Base-by-base conservation (phyloP, 1,140 invertebrate species). In the Marisa cornuarietis region DNA sequence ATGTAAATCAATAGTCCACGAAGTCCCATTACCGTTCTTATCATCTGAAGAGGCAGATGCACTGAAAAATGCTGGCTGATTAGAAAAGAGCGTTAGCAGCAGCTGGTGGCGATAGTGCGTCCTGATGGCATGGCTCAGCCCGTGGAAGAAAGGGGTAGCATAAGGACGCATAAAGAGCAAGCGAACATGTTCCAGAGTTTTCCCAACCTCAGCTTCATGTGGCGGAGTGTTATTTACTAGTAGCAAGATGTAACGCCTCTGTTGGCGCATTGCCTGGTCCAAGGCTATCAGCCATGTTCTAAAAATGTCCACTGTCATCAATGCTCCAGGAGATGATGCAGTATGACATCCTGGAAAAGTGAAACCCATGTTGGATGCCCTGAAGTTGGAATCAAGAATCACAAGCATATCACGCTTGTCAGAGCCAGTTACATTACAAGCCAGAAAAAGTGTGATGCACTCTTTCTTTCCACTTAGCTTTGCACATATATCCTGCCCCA, bases 91-190 rank as follows among this genome's bases (percentile, higher is more conserved):
- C n/a, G 69, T 77, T 8, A 77, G 49, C 22, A 77, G 42, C n/a
- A 77, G 52, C 49, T 77, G 76, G 42, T 77, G 65, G 42, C 76
- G 76, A 65, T 77, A 77, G 51, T 77, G 76, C 1, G 76, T n/a
- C 9, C 65, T 63, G 18, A 77, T 51, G 26, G 63, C 68, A 65
- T 77, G 68, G 63, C 65, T 68, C 51, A 69, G 65, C 11, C 76
- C 76, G 54, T 69, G 76, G 49, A 77, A 77, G 31, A 77, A 77
- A 6, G 76, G 76, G n/a, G 76, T 77, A 49, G 76, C 51, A 65
- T 77, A 77, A 51, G 76, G 68, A 22, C 76, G 76, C 20, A 77
- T 69, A 24, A 68, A 77, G 16, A 77, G 76, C 42, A 77, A 63
- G 16, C 76, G 76, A 51, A 77, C 76, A 69, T 77, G 76, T 26